Base-by-base conservation (phyloP, 1,140 invertebrate genomes). In the Bombus pascuorum region DNA sequence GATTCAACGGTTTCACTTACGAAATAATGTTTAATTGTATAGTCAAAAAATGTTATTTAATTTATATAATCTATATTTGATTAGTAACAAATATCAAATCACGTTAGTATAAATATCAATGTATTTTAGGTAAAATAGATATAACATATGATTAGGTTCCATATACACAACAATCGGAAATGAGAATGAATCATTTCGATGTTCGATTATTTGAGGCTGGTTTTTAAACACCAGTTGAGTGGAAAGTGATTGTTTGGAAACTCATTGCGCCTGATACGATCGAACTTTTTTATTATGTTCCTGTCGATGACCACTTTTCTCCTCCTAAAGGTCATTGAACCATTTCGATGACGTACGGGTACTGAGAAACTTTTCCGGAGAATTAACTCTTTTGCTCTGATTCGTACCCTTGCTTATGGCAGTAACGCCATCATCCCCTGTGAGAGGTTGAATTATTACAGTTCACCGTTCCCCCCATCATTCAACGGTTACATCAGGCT, bases 341-440 rank as follows among this genome's bases (percentile, higher is more conserved):
- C 83, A 62, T 84, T 79, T 59, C 25, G 39, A 72, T 79, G 76
- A 79, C 22, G 53, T 32, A 42, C 44, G 37, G 37, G 39, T 44
- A n/a, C 44, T 15, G 37, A 68, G 76, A 39, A 72, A 71, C 76
- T 84, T 84, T 80, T 84, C 53, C 83, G n/a, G 83, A 59, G 76
- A 79, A 84, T 84, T 84, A 80, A 84, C 83, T 80, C 83, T 84
- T 84, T 84, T 84, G 76, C 83, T 84, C 75, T 80, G 76, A 84
- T 84, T 84, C 76, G 76, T 84, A 79, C 75, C 83, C 83, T 79
- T 72, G 76, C 76, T 84, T 84, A 72, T 62, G 83, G 39, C 76
- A 62, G 72, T 72, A 84, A 84, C 32, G 66, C 68, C 53, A 70
- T 79, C 75, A 84, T 72, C 83, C 68, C 32, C 25, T 22, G 53